These are phyloP conservation scores for Chloroceryle amazona DNA, from an alignment of 2,797 vertebrate species.

Conservation along the genomic window DNA sequence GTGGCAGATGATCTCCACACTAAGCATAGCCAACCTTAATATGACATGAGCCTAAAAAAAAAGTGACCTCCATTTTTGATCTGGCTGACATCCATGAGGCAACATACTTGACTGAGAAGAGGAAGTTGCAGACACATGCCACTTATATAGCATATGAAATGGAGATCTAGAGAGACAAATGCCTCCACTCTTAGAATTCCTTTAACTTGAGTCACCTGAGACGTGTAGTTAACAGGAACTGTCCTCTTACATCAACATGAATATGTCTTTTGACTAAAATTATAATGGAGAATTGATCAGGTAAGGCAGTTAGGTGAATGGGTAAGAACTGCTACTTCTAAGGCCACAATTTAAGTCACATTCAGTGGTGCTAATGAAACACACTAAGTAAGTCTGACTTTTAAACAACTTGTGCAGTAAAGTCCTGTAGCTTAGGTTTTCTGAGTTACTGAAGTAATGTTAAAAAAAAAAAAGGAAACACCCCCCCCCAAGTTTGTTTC, in stretches of 20 bases:
- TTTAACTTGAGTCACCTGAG: constrained; percentile 58
- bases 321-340: not conserved
- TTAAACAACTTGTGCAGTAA: not conserved
- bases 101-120: constrained; percentile 18
- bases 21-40: not conserved
- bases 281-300: not conserved
- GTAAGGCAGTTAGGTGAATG: not conserved
- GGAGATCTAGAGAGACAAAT: constrained; percentile 46
- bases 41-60: not conserved
- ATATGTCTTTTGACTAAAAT: not conserved
- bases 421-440: not conserved
- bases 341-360: not conserved
- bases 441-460: not conserved
- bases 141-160: constrained; percentile 48
- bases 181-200: constrained; percentile 45
- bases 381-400: not conserved
- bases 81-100: constrained; percentile 14
- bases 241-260: not conserved
- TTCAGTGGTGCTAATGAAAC: not conserved
- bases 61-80: constrained; percentile 31
- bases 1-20: not conserved
- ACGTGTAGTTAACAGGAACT: constrained; percentile 29
- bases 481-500: not conserved
- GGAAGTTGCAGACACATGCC: constrained; percentile 55
- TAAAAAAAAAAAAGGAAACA: not conserved